These are phyloP conservation scores for Trimorus sp. DNA, from an alignment of 2,888 invertebrate species.

Conservation along the genomic window DNA sequence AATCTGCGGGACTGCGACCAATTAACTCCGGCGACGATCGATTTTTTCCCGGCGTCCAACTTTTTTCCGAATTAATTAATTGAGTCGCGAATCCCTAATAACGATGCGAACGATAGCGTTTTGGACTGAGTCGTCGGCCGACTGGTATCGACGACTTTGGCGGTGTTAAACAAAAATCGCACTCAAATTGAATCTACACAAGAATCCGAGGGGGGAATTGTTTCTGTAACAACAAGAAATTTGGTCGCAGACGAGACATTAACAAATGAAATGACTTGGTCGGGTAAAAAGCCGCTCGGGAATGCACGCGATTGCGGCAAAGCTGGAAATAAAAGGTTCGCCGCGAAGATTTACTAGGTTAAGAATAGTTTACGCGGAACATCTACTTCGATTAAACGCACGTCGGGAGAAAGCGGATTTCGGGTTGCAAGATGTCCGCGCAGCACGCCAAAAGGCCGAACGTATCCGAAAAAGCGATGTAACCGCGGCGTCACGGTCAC, in stretches of 20 bases:
- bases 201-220: no score
- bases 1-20: slow-evolving; percentile 27
- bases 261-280: slow-evolving; percentile 19
- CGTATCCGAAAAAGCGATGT: slow-evolving; percentile 64
- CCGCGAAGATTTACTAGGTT: slow-evolving; percentile 63
- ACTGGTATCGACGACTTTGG: no score
- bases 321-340: slow-evolving; percentile 56
- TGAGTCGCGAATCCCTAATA: slow-evolving; percentile 9
- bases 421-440: slow-evolving; percentile 55
- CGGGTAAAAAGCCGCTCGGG: slow-evolving; percentile 35
- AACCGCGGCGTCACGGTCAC: slow-evolving; percentile 65
- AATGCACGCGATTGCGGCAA: slow-evolving; percentile 60
- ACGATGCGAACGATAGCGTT: not conserved
- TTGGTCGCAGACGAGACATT: slow-evolving; percentile 29
- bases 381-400: slow-evolving; percentile 66
- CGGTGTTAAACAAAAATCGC: no score
- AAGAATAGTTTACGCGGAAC: slow-evolving; percentile 67
- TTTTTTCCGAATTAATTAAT: slow-evolving; percentile 44
- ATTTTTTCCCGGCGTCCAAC: slow-evolving; percentile 39
- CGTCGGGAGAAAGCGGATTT: slow-evolving; percentile 57
- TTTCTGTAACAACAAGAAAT: not conserved
- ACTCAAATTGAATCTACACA: not conserved
- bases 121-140: not conserved
- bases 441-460: slow-evolving; percentile 60
- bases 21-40: slow-evolving; percentile 51